Conservation (phyloP, 2,888 invertebrate species). For the Drosophila sordidapex region DNA sequence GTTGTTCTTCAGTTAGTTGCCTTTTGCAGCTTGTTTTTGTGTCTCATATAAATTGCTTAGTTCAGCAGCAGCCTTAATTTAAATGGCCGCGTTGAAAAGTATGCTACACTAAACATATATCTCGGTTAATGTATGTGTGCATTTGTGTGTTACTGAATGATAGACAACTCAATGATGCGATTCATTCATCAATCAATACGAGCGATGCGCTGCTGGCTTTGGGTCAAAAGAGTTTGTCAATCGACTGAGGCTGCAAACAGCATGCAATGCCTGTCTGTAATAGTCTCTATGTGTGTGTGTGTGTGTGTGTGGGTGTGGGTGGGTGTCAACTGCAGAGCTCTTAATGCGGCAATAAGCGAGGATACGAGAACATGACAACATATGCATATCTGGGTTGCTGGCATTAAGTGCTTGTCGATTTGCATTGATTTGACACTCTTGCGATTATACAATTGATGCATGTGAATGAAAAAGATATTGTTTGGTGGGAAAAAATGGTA, state of each 20-base stretch:
- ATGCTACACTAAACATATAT: slow-evolving; percentile 26
- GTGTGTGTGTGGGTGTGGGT: background rate
- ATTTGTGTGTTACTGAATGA: slow-evolving; percentile 3
- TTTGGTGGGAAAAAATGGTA: background rate
- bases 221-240: slow-evolving; percentile 68
- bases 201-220: slow-evolving; percentile 43
- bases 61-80: slow-evolving; percentile 26
- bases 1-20: slow-evolving; percentile 11
- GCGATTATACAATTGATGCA: slow-evolving; percentile 31
- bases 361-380: slow-evolving; percentile 25
- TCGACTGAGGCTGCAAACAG: slow-evolving; percentile 28
- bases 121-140: background rate
- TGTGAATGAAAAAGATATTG: background rate
- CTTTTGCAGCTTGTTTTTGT: slow-evolving; percentile 27
- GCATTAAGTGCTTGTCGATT: slow-evolving; percentile 63
- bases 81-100: slow-evolving; percentile 26
- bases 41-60: slow-evolving; percentile 36
- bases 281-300: slow-evolving; percentile 17
- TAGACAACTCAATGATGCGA: slow-evolving; percentile 43
- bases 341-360: slow-evolving; percentile 61
- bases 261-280: slow-evolving; percentile 26
- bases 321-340: slow-evolving; percentile 36
- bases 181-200: slow-evolving; percentile 66
- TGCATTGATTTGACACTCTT: slow-evolving; percentile 42
- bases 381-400: slow-evolving; percentile 47